A percentile compares a stretch with the other conserved stretches of the same genome.
These are phyloP conservation scores for Dendroctonus ponderosae DNA, from an alignment of 1,140 invertebrate species.

Conservation along the genomic window DNA sequence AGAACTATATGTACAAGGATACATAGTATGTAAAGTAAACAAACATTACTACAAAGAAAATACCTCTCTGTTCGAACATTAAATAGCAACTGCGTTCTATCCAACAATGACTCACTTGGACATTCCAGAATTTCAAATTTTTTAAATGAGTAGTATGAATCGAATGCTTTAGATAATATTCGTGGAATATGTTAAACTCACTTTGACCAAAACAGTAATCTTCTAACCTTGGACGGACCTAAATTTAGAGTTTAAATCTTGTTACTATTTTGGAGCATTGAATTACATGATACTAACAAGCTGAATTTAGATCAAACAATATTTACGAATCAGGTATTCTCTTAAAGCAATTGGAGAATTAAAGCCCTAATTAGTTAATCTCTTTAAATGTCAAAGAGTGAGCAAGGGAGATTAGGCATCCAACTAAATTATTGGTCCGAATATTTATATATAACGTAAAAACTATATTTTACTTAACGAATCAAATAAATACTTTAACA, in stretches of 20 bases:
- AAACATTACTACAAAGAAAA: no score
- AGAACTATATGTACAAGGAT: no score
- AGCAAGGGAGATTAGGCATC: constrained; percentile 5
- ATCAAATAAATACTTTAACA: constrained; percentile 11
- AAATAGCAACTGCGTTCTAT: no score
- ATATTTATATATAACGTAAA: constrained; percentile 14
- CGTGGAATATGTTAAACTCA: no score
- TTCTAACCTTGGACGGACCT: background rate
- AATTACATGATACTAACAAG: no score
- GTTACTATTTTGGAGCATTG: background rate
- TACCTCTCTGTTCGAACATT: no score
- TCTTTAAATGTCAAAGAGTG: constrained; percentile 1
- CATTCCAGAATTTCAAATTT: no score
- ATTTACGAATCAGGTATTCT: background rate
- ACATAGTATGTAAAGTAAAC: no score
- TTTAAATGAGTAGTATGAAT: no score
- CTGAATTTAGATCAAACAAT: no score
- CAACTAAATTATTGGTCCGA: constrained; percentile 18
- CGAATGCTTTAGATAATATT: no score
- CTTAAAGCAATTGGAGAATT: background rate
- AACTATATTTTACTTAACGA: background rate
- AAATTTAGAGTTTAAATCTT: background rate
- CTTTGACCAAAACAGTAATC: background rate
- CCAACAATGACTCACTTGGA: no score
- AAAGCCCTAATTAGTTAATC: background rate